phyloP scores from a whole-genome alignment of 2,113 vertebrate genomes.

The Alaudala cheleensis region DNA sequence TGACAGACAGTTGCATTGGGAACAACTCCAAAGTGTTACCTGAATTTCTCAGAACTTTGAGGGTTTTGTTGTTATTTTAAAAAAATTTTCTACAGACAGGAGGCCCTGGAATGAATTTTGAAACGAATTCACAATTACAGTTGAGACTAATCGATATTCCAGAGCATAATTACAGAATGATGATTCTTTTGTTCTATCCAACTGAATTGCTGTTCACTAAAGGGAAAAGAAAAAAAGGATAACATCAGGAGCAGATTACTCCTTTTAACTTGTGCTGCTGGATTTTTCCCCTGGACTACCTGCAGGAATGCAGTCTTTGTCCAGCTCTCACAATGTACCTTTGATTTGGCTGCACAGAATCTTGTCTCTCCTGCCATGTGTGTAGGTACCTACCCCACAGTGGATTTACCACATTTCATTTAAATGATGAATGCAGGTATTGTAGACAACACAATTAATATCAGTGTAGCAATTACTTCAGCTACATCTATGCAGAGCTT shows the following conservation, averaged over 20 bases:
- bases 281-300: accelerated
- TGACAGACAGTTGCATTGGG: not conserved
- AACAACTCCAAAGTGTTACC: not conserved
- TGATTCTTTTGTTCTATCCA: not conserved
- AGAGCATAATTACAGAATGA: not conserved
- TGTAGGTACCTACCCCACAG: not conserved
- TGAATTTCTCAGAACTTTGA: not conserved
- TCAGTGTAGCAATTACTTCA: not conserved
- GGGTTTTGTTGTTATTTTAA: not conserved
- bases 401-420: not conserved
- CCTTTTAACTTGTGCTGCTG: not conserved
- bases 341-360: not conserved
- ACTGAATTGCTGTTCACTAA: not conserved
- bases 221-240: not conserved
- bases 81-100: not conserved
- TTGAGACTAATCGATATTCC: not conserved
- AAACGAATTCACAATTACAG: not conserved
- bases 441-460: not conserved
- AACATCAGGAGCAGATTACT: not conserved
- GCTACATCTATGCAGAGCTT: not conserved
- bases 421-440: not conserved
- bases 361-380: not conserved
- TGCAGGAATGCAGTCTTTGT: not conserved
- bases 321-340: not conserved
- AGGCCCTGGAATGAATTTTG: not conserved